Evolutionary conservation across 2,113 vertebrate genomes (phyloP).

Genomic region (Malurus elegans): DNA sequence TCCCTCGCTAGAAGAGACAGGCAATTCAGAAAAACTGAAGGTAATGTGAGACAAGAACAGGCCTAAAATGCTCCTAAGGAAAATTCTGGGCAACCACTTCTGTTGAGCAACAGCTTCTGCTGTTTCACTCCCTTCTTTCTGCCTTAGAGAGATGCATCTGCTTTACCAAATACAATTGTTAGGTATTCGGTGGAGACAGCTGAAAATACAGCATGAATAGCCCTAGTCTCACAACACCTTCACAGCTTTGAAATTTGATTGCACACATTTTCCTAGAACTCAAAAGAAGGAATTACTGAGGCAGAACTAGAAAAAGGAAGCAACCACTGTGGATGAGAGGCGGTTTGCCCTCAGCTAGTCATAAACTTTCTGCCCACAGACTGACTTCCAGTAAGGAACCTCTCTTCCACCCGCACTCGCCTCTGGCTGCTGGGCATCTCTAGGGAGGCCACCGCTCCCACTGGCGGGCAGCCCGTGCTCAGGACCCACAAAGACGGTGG

Average conservation of each 20-base stretch:
- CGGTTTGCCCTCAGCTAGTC: not conserved
- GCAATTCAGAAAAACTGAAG: not conserved
- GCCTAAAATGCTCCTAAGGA: not conserved
- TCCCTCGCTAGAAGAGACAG: not conserved
- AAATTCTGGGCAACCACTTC: not conserved
- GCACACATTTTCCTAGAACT: not conserved
- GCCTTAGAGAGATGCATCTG: not conserved
- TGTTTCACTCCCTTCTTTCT: not conserved
- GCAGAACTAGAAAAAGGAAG: not conserved
- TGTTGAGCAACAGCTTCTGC: not conserved
- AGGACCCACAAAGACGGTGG: not conserved
- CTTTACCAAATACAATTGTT: not conserved
- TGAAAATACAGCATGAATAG: rapidly evolving
- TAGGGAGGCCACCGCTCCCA: not conserved
- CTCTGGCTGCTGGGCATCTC: not conserved
- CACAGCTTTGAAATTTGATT: not conserved
- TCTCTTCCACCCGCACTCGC: not conserved
- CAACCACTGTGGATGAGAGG: not conserved
- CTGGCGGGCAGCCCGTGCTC: not conserved
- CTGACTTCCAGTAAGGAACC: not conserved
- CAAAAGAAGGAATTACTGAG: not conserved
- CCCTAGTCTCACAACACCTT: not conserved
- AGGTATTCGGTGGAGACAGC: not conserved
- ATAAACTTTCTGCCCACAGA: not conserved
- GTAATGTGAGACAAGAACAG: not conserved